A percentile compares a stretch with the other conserved stretches of the same genome.
Evolutionary conservation across 2,113 vertebrate genomes (phyloP).

Genomic region (Triplophysa tibetana): DNA sequence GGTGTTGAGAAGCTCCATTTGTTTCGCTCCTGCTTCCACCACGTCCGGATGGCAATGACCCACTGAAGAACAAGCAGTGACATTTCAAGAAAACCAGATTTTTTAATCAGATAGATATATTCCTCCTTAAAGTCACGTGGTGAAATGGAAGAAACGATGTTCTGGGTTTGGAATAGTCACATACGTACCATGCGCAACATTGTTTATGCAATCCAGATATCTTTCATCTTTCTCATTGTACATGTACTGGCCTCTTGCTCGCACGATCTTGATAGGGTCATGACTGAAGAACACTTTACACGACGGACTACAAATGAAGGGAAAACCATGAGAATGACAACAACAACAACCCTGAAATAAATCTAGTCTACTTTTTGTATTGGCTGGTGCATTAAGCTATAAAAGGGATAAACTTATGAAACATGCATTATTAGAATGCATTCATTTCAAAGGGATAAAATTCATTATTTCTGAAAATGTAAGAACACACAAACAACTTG

Average conservation of each 20-base stretch:
- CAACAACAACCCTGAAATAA: not conserved
- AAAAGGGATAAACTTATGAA: too few species aligned
- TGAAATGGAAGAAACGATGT: too few species aligned
- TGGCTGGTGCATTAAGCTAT: too few species aligned
- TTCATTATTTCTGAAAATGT: too few species aligned
- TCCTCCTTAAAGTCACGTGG: too few species aligned
- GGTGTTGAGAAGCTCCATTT: conserved; percentile 96
- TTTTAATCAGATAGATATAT: too few species aligned
- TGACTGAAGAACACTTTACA: conserved; percentile 94
- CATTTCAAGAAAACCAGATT: too few species aligned
- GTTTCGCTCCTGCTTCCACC: conserved; percentile 81
- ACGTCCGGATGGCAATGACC: conserved; percentile 94
- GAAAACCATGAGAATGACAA: not conserved
- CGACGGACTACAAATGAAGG: conserved; percentile 78
- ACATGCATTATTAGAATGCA: too few species aligned
- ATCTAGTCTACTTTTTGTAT: too few species aligned
- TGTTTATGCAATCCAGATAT: conserved; percentile 97
- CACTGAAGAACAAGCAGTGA: conserved; percentile 67
- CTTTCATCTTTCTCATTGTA: conserved; percentile 85
- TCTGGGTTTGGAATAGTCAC: too few species aligned
- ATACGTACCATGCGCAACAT: conserved; percentile 90
- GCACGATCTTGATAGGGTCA: conserved; percentile 93
- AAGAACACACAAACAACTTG: too few species aligned
- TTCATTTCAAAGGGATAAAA: too few species aligned
- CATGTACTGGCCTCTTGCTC: conserved; percentile 91